Evolutionary conservation across 2,113 vertebrate genomes (phyloP).

Genomic region (Zosterops pallidus): DNA sequence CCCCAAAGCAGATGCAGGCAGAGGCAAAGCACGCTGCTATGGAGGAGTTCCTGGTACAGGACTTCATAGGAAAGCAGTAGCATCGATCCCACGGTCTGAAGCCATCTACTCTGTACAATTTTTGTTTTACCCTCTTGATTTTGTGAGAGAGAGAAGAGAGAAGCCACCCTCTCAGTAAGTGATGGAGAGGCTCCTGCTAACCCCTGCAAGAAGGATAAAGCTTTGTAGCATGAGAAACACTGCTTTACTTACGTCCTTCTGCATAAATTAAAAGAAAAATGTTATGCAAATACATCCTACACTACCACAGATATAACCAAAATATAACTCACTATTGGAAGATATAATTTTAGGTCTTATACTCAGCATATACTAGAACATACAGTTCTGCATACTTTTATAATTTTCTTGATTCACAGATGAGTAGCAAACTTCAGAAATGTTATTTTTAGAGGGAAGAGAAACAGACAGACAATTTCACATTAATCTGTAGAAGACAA

Average conservation of each 20-base stretch:
- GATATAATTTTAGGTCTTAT: conserved; percentile 28
- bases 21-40: not conserved
- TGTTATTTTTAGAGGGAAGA: conserved; percentile 4
- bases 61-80: not conserved
- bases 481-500: not conserved
- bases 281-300: not conserved
- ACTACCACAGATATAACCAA: conserved; percentile 19
- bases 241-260: not conserved
- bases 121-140: not conserved
- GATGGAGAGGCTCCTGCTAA: not conserved
- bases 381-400: conserved; percentile 38
- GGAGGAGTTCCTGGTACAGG: not conserved
- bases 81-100: not conserved
- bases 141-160: not conserved
- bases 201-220: not conserved
- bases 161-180: not conserved
- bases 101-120: not conserved
- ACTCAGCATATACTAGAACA: conserved; percentile 37
- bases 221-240: not conserved
- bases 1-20: not conserved
- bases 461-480: not conserved
- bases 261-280: conserved; percentile 22
- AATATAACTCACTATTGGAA: conserved; percentile 32
- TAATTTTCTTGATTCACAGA: conserved; percentile 36
- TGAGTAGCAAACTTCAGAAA: conserved; percentile 5